A percentile compares a stretch with the other conserved stretches of the same genome.
phyloP scores from a whole-genome alignment of 2,888 invertebrate species.

The Dyspetes luteomarginatus region DNA sequence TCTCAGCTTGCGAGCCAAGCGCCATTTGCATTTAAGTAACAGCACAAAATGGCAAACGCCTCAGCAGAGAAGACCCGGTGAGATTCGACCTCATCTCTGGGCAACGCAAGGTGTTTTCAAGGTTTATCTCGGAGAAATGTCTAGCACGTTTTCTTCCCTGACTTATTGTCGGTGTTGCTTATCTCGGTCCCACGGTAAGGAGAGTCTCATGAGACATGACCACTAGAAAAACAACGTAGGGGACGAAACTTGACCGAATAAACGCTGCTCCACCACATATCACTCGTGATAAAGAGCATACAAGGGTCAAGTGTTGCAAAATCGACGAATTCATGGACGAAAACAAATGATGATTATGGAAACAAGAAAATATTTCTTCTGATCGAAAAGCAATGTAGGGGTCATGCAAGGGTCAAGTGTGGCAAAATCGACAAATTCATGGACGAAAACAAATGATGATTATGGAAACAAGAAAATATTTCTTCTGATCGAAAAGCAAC shows the following conservation, averaged over 20 bases:
- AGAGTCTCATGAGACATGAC: not conserved
- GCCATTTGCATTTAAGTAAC: not conserved
- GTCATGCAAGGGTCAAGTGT: too few relatives aligned
- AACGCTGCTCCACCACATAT: not conserved
- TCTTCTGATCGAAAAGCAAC: too few relatives aligned
- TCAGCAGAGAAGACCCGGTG: not conserved
- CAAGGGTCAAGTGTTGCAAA: too few relatives aligned
- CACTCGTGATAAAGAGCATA: too few relatives aligned
- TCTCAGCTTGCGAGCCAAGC: not conserved
- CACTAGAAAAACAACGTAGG: not conserved
- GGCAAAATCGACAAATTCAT: too few relatives aligned
- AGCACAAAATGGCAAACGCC: not conserved
- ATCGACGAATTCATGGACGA: too few relatives aligned
- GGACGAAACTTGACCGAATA: not conserved
- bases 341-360: too few relatives aligned
- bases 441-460: too few relatives aligned
- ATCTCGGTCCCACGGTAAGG: constrained; percentile 16
- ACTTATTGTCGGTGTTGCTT: constrained; percentile 46
- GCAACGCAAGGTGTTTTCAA: constrained; percentile 9
- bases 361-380: too few relatives aligned
- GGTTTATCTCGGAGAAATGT: constrained; percentile 34
- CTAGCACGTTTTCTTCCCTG: constrained; percentile 30
- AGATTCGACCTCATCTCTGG: not conserved
- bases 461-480: too few relatives aligned
- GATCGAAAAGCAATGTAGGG: too few relatives aligned